phyloP scores from a whole-genome alignment of 2,888 invertebrate species.

The Tortrix viridana region DNA sequence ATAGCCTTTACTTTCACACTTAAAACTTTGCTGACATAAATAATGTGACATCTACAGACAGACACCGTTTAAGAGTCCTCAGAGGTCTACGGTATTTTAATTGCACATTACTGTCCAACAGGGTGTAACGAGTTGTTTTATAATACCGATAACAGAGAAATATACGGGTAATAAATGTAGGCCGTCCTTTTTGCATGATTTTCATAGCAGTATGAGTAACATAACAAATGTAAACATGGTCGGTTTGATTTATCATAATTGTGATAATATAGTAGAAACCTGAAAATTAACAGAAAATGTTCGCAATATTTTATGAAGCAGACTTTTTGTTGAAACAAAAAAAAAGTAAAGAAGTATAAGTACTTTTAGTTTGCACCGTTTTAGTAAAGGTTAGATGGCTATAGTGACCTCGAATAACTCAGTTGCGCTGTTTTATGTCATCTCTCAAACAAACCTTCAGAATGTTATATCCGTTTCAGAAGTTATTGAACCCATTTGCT shows the following conservation, averaged over 20 bases:
- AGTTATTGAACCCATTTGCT: slow-evolving; percentile 4
- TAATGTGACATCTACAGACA: slow-evolving; percentile 8
- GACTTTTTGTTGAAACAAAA: too few species aligned
- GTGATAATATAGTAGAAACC: neutral
- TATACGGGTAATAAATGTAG: too few species aligned
- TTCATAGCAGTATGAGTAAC: neutral
- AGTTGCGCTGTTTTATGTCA: neutral
- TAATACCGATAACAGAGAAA: neutral
- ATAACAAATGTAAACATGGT: neutral
- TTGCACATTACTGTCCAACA: slow-evolving; percentile 21
- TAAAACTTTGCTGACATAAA: neutral
- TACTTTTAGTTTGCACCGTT: too few species aligned
- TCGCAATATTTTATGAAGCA: too few species aligned
- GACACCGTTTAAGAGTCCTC: neutral
- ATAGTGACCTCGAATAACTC: neutral
- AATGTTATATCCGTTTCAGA: neutral
- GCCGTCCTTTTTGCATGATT: too few species aligned
- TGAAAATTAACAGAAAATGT: too few species aligned
- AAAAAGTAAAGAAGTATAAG: too few species aligned
- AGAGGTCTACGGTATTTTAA: slow-evolving; percentile 22
- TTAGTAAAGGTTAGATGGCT: too few species aligned
- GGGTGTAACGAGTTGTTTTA: slow-evolving; percentile 11
- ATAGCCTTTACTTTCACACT: slow-evolving; percentile 30
- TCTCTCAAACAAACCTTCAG: neutral
- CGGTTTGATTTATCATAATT: neutral